Conservation (phyloP, 2,113 vertebrate genomes). For the Odontophorus gujanensis region DNA sequence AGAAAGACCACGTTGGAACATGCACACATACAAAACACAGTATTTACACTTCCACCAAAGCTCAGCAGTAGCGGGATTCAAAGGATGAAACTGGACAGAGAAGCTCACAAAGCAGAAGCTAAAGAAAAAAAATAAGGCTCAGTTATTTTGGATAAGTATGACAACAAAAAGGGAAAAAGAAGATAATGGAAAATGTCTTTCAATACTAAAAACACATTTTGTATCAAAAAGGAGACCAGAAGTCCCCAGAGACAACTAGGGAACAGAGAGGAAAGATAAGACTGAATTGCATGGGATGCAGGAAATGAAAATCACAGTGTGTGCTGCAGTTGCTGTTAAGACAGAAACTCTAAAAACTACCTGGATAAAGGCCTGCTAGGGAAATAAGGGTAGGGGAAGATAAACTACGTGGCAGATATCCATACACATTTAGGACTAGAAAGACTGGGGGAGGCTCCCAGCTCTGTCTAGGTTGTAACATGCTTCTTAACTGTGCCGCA, state of each 20-base stretch:
- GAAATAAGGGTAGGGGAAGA: neutral
- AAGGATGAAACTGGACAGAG: accelerated
- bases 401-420: neutral
- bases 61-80: neutral
- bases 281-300: neutral
- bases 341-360: neutral
- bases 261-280: neutral
- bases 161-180: neutral
- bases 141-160: neutral
- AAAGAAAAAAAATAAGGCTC: neutral
- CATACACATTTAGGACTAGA: neutral
- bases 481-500: neutral
- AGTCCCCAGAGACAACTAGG: neutral
- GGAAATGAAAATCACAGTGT: neutral
- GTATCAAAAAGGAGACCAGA: neutral
- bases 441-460: neutral
- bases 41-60: neutral
- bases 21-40: too few relatives aligned
- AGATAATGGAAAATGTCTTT: accelerated
- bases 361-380: neutral
- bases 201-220: neutral
- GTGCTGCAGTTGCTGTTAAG: neutral
- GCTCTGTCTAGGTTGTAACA: accelerated
- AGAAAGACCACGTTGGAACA: neutral
- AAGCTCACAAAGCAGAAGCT: neutral